Evolutionary conservation across 1,140 invertebrate species (phyloP), one percentile per base, ranked within the genome.

Genomic region (Doryteuthis pealeii): DNA sequence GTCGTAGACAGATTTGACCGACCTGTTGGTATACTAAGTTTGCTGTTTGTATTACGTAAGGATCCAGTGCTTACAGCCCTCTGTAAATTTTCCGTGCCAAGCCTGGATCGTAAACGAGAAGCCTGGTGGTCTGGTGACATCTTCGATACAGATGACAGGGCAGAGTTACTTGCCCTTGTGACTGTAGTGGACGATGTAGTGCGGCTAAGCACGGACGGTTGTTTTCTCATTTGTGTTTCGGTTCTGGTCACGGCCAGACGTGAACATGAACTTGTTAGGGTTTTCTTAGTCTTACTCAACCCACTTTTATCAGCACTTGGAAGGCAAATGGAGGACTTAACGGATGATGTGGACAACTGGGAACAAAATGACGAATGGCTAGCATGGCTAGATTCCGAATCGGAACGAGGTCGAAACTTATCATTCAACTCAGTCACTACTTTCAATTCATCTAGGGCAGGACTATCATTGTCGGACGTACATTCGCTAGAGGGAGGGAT

Each of bases 331-430:
- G 54, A 62, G 0, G 54, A 62, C 26, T 62, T 62, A 22, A 62
- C 54, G 5, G 54, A 62, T 22, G 54, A 62, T 6, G 54, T 62
- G 18, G 54, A 62, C 26, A 62, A 8, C 54, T 62, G 54, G 54
- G 54, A 62, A 62, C 54, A 62, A 15, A 62, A 62, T n/a, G 54
- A 62, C 18, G 54, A 62, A 62, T 62, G 54, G 54, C 54, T 62
- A 22, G 54, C 54, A 62, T 62, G 54, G 54, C 54, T 62, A 18
- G 54, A 62, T 18, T 62, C 54, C 18, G 54, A 62, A 62, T 62
- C 54, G 6, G 54, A 62, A 22, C 54, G 54, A 22, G 26, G 54
- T 5, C 54, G 54, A 18, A 62, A 62, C 26, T 62, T 62, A 62
- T 62, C 54, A 62, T 62, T 62, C 26, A 62, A 22, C 26, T 62